These are phyloP conservation scores for Julus scandinavius DNA, from an alignment of 2,888 invertebrate genomes.

Conservation along the genomic window DNA sequence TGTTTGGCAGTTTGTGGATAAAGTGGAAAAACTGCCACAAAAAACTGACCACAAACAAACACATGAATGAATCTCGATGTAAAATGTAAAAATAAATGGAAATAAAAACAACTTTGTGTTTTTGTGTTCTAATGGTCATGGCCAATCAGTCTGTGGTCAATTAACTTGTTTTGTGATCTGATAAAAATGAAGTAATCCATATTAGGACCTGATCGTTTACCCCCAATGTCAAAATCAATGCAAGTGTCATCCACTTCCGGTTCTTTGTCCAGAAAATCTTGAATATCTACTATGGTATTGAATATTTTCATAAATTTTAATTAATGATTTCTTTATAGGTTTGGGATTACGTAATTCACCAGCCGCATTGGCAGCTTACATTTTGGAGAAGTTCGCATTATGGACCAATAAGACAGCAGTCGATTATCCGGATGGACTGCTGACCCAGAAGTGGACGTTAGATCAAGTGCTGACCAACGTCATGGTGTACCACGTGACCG, in stretches of 20 bases:
- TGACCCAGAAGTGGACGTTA: slow-evolving; percentile 74
- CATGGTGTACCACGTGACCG: slow-evolving; percentile 84
- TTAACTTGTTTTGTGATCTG: too few species aligned
- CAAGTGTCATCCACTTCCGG: too few species aligned
- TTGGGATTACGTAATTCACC: slow-evolving; percentile 80
- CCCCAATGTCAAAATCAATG: too few species aligned
- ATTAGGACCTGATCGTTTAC: too few species aligned
- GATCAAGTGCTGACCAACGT: slow-evolving; percentile 80
- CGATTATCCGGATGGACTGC: slow-evolving; percentile 73
- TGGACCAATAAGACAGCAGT: slow-evolving; percentile 74
- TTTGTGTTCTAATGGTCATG: not conserved
- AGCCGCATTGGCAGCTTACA: slow-evolving; percentile 86
- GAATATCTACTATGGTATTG: too few species aligned
- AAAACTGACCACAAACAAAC: not conserved
- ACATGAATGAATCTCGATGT: not conserved
- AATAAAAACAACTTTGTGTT: not conserved
- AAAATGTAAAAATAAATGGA: too few species aligned
- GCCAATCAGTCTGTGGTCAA: too few species aligned
- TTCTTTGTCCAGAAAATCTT: too few species aligned
- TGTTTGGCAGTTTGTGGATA: slow-evolving; percentile 69
- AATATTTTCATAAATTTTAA: not conserved
- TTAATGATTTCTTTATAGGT: slow-evolving; percentile 67
- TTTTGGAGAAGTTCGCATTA: slow-evolving; percentile 86
- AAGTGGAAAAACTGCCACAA: slow-evolving; percentile 58
- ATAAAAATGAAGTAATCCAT: too few species aligned